Conservation (phyloP, 2,888 invertebrate genomes). For the Xestia c-nigrum region DNA sequence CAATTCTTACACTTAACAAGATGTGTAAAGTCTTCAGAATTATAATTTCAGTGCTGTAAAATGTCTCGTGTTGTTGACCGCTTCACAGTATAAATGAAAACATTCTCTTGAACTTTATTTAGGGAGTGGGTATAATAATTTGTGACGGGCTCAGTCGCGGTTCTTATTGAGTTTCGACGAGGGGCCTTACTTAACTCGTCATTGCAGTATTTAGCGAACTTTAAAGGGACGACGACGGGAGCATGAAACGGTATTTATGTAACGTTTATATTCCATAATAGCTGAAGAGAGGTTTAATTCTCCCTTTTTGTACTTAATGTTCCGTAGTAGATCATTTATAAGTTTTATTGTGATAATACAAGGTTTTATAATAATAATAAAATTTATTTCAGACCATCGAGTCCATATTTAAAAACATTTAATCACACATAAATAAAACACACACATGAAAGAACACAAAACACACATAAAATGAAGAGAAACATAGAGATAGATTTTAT, state of each 20-base stretch:
- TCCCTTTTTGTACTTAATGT: slow-evolving; percentile 48
- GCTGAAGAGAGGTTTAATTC: slow-evolving; percentile 41
- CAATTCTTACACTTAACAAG: background rate
- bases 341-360: slow-evolving; percentile 24
- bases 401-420: too few relatives aligned
- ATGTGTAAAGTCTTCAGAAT: slow-evolving; percentile 3
- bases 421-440: too few relatives aligned
- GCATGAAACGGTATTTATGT: slow-evolving; percentile 54
- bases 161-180: slow-evolving; percentile 68
- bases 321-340: slow-evolving; percentile 20
- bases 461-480: too few relatives aligned
- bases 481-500: background rate
- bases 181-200: slow-evolving; percentile 70
- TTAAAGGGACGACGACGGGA: slow-evolving; percentile 57
- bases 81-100: slow-evolving; percentile 47
- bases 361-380: slow-evolving; percentile 1
- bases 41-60: slow-evolving; percentile 23
- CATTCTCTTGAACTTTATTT: slow-evolving; percentile 53
- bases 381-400: too few relatives aligned
- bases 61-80: slow-evolving; percentile 31
- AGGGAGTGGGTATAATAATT: slow-evolving; percentile 66
- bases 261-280: slow-evolving; percentile 52
- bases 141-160: slow-evolving; percentile 65
- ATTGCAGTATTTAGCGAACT: slow-evolving; percentile 69
- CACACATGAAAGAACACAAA: too few relatives aligned